Evolutionary conservation across 1,140 invertebrate species (phyloP).

Genomic region (Habropoda laboriosa): DNA sequence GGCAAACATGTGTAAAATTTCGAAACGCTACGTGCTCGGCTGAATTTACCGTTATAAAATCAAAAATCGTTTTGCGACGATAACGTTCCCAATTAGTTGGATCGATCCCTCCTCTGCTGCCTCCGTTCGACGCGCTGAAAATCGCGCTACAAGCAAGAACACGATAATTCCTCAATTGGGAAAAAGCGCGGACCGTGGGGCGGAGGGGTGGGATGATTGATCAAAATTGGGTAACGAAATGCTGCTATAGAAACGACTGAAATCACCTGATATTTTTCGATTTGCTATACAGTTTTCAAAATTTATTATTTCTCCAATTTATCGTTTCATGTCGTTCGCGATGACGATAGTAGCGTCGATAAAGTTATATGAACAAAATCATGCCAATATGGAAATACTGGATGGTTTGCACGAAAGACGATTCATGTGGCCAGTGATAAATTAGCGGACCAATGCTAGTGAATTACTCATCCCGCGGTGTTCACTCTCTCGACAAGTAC

Average conservation of each 20-base stretch:
- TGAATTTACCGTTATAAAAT: background rate
- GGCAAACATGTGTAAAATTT: too few species aligned
- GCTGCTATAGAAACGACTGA: background rate
- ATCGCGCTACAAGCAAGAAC: background rate
- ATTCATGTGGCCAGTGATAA: background rate
- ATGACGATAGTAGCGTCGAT: too few species aligned
- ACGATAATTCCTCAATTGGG: background rate
- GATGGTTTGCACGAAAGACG: background rate
- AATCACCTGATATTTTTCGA: background rate
- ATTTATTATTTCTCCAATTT: background rate
- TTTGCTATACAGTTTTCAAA: background rate
- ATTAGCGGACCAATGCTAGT: background rate
- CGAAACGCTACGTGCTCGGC: background rate
- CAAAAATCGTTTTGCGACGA: background rate
- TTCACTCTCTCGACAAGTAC: background rate
- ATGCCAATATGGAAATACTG: background rate
- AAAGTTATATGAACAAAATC: background rate
- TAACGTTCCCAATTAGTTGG: conserved; percentile 6
- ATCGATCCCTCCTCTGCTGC: background rate
- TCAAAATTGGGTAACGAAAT: background rate
- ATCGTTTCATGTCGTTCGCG: too few species aligned
- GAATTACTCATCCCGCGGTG: conserved; percentile 13
- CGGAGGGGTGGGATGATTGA: background rate
- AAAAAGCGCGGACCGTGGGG: too few species aligned
- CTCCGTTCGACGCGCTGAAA: background rate